Evolutionary conservation across 2,113 vertebrate genomes (phyloP), one percentile per base, ranked within the genome.

Genomic region (Strigops habroptila): DNA sequence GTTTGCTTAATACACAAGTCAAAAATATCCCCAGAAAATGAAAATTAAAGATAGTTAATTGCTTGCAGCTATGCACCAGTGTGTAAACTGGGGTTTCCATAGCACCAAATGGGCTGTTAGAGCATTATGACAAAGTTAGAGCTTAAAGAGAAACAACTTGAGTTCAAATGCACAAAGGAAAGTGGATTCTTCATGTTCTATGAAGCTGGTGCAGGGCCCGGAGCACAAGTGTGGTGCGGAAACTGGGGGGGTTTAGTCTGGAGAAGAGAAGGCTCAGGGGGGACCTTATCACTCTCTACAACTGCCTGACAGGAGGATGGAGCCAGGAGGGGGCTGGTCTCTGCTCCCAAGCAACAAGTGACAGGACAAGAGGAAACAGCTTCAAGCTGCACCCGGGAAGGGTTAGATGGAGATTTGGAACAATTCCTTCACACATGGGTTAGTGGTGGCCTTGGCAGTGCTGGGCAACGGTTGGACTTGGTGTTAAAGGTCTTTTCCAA

Each of bases 111-210:
- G 8, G 49, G 33, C 71, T 67, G 35, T 3, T 15, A 31, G 53
- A 80, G 24, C 48, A 0, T 68, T 23, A 18, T 3, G 44, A 35
- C 67, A 83, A 93, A 77, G 74, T 46, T 7, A 0, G 31, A 77
- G 71, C 76, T 88, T 8, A 4, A 52, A 33, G 33, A 82, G 52
- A 31, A 76, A 37, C 1, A 4, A 35, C 39, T 18, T 1, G 9
- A 48, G 59, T 48, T 39, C 30, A 2, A 71, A 12, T 4, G 0
- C 3, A 1, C 0, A 0, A 19, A 46, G 14, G 37, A 30, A 57
- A 51, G 28, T 0, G 21, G n/a, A 37, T 75, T 83, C 43, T 23
- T 39, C 2, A 0, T 0, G 2, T 7, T 35, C 52, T 41, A 59
- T n/a, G 57, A 35, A 59, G 57, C 14, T 59, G 21, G 57, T 15